A percentile compares a stretch with the other conserved stretches of the same genome.
Evolutionary conservation across 2,888 invertebrate species (phyloP).

Genomic region (Mesoligia furuncula): DNA sequence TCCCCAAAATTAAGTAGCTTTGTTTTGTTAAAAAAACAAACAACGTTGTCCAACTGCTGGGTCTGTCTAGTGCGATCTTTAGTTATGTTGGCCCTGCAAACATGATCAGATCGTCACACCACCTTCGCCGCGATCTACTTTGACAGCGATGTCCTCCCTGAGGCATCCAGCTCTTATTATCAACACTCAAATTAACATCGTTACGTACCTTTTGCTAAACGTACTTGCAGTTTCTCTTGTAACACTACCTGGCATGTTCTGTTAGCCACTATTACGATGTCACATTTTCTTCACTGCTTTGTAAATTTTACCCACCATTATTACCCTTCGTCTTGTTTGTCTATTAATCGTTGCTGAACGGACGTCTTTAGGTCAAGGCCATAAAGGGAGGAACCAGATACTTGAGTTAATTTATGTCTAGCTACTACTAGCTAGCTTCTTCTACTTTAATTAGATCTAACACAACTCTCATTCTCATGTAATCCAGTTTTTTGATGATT

Average conservation of each 20-base stretch:
- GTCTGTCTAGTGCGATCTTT: too few species aligned
- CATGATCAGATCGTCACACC: too few species aligned
- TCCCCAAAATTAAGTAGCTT: neutral
- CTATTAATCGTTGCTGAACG: conserved; percentile 7
- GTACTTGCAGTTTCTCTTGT: neutral
- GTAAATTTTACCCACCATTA: neutral
- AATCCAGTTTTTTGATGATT: neutral
- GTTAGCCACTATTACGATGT: neutral
- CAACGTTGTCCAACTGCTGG: too few species aligned
- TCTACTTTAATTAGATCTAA: neutral
- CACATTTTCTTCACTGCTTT: neutral
- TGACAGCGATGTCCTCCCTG: too few species aligned
- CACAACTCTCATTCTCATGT: neutral
- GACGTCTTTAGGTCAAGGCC: conserved; percentile 6
- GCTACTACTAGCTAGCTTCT: neutral
- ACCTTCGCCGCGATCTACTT: too few species aligned
- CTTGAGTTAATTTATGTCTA: neutral
- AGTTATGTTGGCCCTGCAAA: too few species aligned
- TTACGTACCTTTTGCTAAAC: neutral
- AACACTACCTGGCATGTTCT: neutral
- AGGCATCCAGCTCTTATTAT: too few species aligned
- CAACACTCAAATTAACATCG: neutral
- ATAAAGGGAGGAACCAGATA: conserved; percentile 6
- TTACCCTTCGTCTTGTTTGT: conserved; percentile 17
- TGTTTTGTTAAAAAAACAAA: neutral